Percentiles rank a stretch among this genome's conserved stretches.
phyloP scores from a whole-genome alignment of 2,113 vertebrate genomes.

The Brachyistius frenatus region DNA sequence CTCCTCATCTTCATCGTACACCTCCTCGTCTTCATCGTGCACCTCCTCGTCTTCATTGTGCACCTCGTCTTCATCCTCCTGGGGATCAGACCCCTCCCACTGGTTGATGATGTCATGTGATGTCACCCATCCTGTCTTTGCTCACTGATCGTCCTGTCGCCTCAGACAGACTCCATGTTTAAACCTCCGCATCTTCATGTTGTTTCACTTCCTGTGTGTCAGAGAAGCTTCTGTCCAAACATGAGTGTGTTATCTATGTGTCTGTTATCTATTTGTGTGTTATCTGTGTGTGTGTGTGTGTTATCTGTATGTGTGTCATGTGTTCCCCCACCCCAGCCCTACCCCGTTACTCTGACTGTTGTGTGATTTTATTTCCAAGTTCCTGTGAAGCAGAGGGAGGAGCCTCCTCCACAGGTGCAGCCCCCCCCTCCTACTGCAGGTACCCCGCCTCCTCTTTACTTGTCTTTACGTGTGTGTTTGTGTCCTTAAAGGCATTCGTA shows the following conservation, averaged over 20 bases:
- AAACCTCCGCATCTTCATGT: conserved; percentile 10
- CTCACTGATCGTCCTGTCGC: conserved; percentile 16
- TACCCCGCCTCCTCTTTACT: conserved; percentile 50
- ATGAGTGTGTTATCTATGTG: too few species aligned
- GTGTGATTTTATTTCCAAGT: conserved; percentile 69
- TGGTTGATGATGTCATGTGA: conserved; percentile 51
- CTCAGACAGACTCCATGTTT: conserved; percentile 23
- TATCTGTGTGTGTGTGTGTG: conserved; percentile 13
- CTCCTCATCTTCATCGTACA: too few species aligned
- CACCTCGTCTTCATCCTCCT: conserved; percentile 33
- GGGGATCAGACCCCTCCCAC: conserved; percentile 4
- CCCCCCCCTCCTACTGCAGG: conserved; percentile 70
- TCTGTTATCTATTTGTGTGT: neutral
- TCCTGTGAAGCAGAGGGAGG: conserved; percentile 71
- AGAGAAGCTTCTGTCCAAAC: too few species aligned
- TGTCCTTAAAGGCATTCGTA: conserved; percentile 43
- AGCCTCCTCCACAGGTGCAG: conserved; percentile 46
- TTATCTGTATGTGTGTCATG: conserved; percentile 6
- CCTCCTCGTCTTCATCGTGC: too few species aligned
- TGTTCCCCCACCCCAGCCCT: conserved; percentile 21
- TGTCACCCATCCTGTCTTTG: conserved; percentile 56
- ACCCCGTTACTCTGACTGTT: conserved; percentile 44
- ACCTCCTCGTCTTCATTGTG: conserved; percentile 17
- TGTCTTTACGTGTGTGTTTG: conserved; percentile 9
- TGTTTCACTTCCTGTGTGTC: too few species aligned